Evolutionary conservation across 2,797 vertebrate species (phyloP).

Genomic region (Apodemus agrarius): DNA sequence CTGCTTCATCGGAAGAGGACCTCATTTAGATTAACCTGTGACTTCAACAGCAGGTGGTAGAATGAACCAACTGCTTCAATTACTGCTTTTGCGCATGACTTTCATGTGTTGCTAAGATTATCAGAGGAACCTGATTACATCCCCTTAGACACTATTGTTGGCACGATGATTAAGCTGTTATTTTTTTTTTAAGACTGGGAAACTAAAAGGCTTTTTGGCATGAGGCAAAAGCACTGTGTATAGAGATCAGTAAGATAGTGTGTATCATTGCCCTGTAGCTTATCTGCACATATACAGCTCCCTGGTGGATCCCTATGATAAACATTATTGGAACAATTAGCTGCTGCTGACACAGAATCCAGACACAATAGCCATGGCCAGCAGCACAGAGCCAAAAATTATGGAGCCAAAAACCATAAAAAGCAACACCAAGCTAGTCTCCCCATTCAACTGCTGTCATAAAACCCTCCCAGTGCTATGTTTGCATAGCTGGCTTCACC

Average conservation of each 20-base stretch:
- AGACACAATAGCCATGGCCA: slow-evolving; percentile 89
- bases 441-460: slow-evolving; percentile 90
- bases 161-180: slow-evolving; percentile 90
- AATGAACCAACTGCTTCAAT: slow-evolving; percentile 90
- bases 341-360: slow-evolving; percentile 90
- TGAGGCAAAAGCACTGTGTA: slow-evolving; percentile 87
- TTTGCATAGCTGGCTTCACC: slow-evolving; percentile 91
- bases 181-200: slow-evolving; percentile 82
- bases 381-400: slow-evolving; percentile 88
- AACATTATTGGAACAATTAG: slow-evolving; percentile 94
- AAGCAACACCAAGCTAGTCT: slow-evolving; percentile 88
- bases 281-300: slow-evolving; percentile 93
- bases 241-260: slow-evolving; percentile 91
- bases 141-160: slow-evolving; percentile 90
- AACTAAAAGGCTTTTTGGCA: slow-evolving; percentile 89
- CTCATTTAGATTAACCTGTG: slow-evolving; percentile 91
- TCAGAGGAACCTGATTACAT: slow-evolving; percentile 90
- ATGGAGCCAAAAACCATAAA: slow-evolving; percentile 90
- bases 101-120: slow-evolving; percentile 91
- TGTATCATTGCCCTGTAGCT: slow-evolving; percentile 91
- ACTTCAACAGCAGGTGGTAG: slow-evolving; percentile 91
- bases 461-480: slow-evolving; percentile 90
- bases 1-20: slow-evolving; percentile 86
- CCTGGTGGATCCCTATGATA: slow-evolving; percentile 92
- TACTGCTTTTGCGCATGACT: slow-evolving; percentile 88